Percentiles rank a stretch among this genome's conserved stretches.
These are phyloP conservation scores for Drosophila merina DNA, from an alignment of 2,888 invertebrate species.

Conservation along the genomic window DNA sequence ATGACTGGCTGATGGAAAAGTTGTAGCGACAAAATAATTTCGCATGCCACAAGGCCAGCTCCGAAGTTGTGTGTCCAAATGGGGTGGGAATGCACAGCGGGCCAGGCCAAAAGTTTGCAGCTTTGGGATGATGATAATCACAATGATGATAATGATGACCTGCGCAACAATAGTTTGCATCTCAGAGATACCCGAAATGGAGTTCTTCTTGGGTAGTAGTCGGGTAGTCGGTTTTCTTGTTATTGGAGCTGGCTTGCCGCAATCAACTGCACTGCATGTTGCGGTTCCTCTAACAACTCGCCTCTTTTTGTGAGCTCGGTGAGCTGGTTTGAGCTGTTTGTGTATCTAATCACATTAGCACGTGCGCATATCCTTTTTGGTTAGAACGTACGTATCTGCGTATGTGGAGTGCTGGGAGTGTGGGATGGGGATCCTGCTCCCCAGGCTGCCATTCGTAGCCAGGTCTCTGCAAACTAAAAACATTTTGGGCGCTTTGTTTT, in stretches of 20 bases:
- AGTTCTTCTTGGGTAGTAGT: slow-evolving; percentile 13
- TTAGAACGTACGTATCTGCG: slow-evolving; percentile 15
- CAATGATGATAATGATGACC: slow-evolving; percentile 60
- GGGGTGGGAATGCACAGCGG: slow-evolving; percentile 46
- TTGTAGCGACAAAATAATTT: slow-evolving; percentile 66
- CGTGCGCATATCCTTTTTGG: slow-evolving; percentile 73
- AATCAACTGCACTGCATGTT: slow-evolving; percentile 80
- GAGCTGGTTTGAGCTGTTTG: slow-evolving; percentile 24
- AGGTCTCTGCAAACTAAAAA: slow-evolving; percentile 64
- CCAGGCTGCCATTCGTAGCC: slow-evolving; percentile 60
- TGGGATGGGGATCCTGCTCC: slow-evolving; percentile 42
- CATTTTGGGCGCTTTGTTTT: slow-evolving; percentile 77
- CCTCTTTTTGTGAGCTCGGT: neutral
- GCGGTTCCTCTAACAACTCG: slow-evolving; percentile 65
- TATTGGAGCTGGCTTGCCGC: slow-evolving; percentile 61
- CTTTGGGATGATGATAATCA: slow-evolving; percentile 18
- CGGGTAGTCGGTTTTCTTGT: slow-evolving; percentile 25
- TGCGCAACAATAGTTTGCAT: slow-evolving; percentile 76
- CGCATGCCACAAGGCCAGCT: slow-evolving; percentile 43
- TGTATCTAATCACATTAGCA: slow-evolving; percentile 79
- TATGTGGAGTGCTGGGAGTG: neutral
- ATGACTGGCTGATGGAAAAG: slow-evolving; percentile 73
- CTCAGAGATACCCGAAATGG: slow-evolving; percentile 55
- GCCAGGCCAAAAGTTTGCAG: slow-evolving; percentile 53
- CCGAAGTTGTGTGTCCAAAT: neutral